Base-by-base conservation (phyloP, 2,888 invertebrate genomes). In the Drosophila lutescens region DNA sequence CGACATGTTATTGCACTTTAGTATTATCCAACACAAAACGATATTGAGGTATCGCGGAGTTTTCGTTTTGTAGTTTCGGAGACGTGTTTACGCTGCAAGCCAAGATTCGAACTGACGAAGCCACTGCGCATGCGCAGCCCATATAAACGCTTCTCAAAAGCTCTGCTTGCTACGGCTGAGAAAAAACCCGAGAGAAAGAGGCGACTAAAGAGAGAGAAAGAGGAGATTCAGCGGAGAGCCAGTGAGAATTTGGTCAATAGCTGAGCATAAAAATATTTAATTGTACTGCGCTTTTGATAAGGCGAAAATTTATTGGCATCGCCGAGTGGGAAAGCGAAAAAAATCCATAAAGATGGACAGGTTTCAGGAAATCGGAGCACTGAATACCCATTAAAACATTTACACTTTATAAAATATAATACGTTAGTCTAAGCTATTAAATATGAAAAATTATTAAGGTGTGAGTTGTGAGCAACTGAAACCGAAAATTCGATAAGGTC, bases 41-140 rank as follows among this genome's bases (percentile, higher is more conserved):
- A 20, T 32, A 12, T 20, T 12, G 30, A 40, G 12, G 8, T 30
- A n/a, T 15, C 30, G 40, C 58, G 56, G 17, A 41, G 40, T 34
- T 10, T 15, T 10, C 20, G 20, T 2, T 40, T 47, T 10, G 26
- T 26, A 10, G 65, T 44, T 69, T 50, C 61, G 50, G 40, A 63
- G 66, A 67, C 73, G 74, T 80, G 80, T 58, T 34, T 70, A 65
- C 71, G 46, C 63, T 80, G 74, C 59, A 76, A 67, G 87, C 74
- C 77, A 72, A 77, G 81, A 78, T 74, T 74, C 58, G 76, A 86
- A 91, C 90, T 90, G 89, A 86, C 79, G 83, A 60, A 74, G 75
- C 55, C 69, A 68, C 74, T 58, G 77, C 80, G 79, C 58, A 65
- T 53, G 78, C 79, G 73, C 77, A 73, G 77, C 79, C 76, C 76